Base-by-base conservation (phyloP, 1,140 invertebrate species). In the Pectinophora gossypiella region DNA sequence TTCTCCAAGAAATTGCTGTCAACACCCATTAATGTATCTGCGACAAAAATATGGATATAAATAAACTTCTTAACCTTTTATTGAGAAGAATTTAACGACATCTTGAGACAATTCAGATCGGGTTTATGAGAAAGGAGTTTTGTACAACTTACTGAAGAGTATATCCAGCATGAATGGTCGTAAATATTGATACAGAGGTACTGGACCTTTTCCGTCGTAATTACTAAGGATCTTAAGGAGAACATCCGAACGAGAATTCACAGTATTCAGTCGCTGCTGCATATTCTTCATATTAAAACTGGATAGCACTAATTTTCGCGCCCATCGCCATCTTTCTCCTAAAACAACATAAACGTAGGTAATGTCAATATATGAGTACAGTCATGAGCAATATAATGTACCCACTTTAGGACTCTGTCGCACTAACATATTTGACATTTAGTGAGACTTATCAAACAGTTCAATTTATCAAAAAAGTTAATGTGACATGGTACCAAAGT, bases 211-310 rank as follows among this genome's bases (percentile, higher is more conserved):
- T 7, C 42, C 51, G 10, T 19, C 45, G 12, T 23, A 20, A 6
- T 40, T 18, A 18, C 32, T 27, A 0, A 54, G 19, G 2, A 19
- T 35, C n/a, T 38, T 9, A 20, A 47, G 13, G 19, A 54, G 45
- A 10, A n/a, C 12, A 6, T 46, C 51, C 1, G 15, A 38, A 9
- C 19, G 21, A 0, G 27, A 9, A 19, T 54, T 48, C 12, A 54
- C 45, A 0, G 35, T 44, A 18, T 47, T 44, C 6, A 54, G 19
- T 13, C 35, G 18, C 7, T 35, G 21, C n/a, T 47, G 44, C 10
- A 54, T n/a, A 4, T 32, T 23, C 19, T 54, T 54, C 22, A 47
- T 20, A 23, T 54, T 21, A 35, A 54, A 54, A 54, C 44, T 47
- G 19, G 43, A n/a, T 2, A 16, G 22, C 32, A 54, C 23, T 15